These are phyloP conservation scores for Synanthedon formicaeformis DNA, from an alignment of 2,888 invertebrate genomes.

Conservation along the genomic window DNA sequence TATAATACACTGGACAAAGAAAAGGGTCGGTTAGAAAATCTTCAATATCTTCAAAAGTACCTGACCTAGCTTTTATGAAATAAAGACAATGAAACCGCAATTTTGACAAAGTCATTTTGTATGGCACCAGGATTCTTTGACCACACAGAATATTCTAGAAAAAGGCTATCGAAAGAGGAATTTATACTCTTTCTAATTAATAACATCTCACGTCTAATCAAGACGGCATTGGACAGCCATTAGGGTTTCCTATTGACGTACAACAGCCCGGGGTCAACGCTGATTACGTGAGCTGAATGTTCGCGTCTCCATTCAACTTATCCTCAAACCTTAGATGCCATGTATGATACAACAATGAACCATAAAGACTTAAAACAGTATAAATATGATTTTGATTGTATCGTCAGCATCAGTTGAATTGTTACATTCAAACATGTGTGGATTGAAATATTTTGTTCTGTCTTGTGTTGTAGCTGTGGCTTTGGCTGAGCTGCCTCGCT, in stretches of 20 bases:
- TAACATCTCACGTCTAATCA: not conserved
- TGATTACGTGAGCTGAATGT: constrained; percentile 27
- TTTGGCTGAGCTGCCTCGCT: constrained; percentile 57
- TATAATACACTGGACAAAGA: too few relatives aligned
- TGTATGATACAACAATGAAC: constrained; percentile 49
- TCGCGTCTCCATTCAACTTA: constrained; percentile 13
- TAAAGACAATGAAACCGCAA: too few relatives aligned
- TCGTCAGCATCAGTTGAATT: constrained; percentile 13
- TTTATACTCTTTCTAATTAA: not conserved
- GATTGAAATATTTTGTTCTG: constrained; percentile 32
- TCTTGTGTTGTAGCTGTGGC: constrained; percentile 31
- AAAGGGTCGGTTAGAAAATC: too few relatives aligned
- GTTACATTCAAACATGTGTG: constrained; percentile 28
- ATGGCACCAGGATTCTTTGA: too few relatives aligned
- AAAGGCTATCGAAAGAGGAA: too few relatives aligned
- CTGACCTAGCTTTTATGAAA: too few relatives aligned
- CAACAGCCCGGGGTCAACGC: constrained; percentile 40
- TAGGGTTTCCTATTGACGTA: constrained; percentile 12
- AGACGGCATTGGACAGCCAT: not conserved
- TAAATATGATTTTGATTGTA: constrained; percentile 23
- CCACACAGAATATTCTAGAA: too few relatives aligned
- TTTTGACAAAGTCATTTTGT: too few relatives aligned
- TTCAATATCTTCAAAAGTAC: too few relatives aligned
- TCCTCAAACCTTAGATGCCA: constrained; percentile 34
- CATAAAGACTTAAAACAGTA: constrained; percentile 36